phyloP scores from a whole-genome alignment of 2,888 invertebrate species.

The Lycocerus yunnanus region DNA sequence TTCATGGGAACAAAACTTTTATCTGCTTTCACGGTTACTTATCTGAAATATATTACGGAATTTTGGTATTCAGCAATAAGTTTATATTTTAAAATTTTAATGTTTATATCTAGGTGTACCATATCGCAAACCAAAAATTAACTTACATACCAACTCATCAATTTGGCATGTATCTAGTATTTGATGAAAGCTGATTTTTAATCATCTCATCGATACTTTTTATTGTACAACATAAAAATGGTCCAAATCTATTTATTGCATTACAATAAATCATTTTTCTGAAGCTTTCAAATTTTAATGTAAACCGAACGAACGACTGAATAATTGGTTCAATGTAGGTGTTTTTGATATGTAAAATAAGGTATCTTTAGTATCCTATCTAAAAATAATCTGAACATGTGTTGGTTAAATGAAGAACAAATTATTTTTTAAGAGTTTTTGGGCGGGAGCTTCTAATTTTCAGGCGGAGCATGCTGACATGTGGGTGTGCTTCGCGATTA shows the following conservation, averaged over 20 bases:
- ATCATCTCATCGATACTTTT: background rate
- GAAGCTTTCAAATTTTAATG: background rate
- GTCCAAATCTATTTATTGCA: background rate
- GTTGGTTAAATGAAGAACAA: conserved; percentile 3
- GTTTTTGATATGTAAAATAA: background rate
- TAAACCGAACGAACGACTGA: background rate
- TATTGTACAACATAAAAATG: background rate
- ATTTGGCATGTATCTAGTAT: background rate
- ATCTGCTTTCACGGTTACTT: background rate
- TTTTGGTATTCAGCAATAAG: background rate
- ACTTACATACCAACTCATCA: background rate
- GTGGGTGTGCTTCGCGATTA: conserved; percentile 29
- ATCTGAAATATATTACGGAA: background rate
- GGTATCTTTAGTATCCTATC: background rate
- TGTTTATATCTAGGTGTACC: background rate
- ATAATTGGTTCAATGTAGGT: background rate
- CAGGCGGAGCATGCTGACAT: conserved; percentile 36
- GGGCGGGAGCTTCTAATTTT: conserved; percentile 30
- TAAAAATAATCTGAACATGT: background rate
- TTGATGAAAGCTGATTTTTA: background rate
- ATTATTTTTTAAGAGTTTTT: conserved; percentile 20
- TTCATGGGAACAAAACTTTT: background rate
- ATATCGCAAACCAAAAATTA: background rate
- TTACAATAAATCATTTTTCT: background rate
- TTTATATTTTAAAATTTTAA: background rate